Evolutionary conservation across 2,888 invertebrate species (phyloP), one percentile per base, ranked within the genome.

Genomic region (Dendrolimus pini): DNA sequence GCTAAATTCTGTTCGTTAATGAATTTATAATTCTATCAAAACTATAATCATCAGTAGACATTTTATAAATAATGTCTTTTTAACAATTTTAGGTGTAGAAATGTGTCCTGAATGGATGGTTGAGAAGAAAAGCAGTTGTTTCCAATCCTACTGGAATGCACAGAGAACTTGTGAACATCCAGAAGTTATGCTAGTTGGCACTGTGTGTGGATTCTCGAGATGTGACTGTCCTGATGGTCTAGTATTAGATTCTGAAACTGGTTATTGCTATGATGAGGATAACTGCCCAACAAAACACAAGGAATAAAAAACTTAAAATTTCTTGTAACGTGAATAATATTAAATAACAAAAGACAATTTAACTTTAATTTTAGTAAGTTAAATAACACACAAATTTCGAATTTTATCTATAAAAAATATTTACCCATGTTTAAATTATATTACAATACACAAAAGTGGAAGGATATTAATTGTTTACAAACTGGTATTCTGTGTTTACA

Each of bases 221-320:
- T 85, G 85, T 57, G 85, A 85, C 62, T 85, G 85, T 61, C 84
- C 84, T 1, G 74, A 74, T 0, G 62, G 69, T 0, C 69, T 61
- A 58, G 78, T 82, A 10, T 55, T 84, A 9, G 85, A 85, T 53
- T 73, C 74, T 0, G 75, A 75, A 2, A 79, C 84, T 1, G 82
- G 79, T 6, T 77, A 74, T 61, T 85, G 85, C 60, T 85, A 82
- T 61, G 84, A 84, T 41, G 65, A 77, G 13, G 84, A 85, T 56
- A 83, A 83, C 61, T 85, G 85, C 52, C 85, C 85, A 1, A 75
- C 75, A 10, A 77, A 71, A 58, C 82, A 82, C 62, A 14, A 57
- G 41, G 55, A 62, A 14, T 61, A 63, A 54, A 59, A 57, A 54
- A 57, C 41, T 7, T 53, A 55, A 54, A 52, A 30, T 18, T 30